Evolutionary conservation across 2,888 invertebrate species (phyloP).

Genomic region (Cheilosia impressa): DNA sequence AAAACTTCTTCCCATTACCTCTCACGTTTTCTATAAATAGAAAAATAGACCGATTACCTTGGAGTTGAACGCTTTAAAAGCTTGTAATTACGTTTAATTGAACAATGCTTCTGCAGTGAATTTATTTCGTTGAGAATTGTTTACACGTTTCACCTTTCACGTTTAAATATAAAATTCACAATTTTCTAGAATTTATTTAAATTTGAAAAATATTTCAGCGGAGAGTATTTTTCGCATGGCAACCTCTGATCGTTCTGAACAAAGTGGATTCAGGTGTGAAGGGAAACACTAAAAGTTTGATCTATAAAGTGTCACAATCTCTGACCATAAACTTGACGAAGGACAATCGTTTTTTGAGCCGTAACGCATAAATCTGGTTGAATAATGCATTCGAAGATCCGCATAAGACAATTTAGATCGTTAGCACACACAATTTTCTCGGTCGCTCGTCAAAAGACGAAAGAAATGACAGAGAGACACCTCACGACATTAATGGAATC

Average conservation of each 20-base stretch:
- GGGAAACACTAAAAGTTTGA: no score
- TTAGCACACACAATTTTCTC: neutral
- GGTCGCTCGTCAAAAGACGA: neutral
- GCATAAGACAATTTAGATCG: neutral
- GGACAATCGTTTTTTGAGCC: neutral
- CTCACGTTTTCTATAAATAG: no score
- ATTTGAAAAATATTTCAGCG: neutral
- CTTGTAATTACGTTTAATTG: neutral
- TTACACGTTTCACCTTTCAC: neutral
- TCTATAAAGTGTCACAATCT: neutral
- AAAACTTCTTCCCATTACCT: neutral
- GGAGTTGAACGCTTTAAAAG: neutral
- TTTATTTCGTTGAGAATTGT: neutral
- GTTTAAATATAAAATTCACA: neutral
- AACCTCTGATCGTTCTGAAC: neutral
- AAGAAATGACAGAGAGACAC: constrained; percentile 12
- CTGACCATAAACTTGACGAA: neutral
- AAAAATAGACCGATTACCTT: no score
- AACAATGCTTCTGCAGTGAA: neutral
- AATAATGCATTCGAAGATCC: neutral
- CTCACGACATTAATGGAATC: constrained; percentile 3
- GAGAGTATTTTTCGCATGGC: neutral
- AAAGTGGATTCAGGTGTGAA: neutral
- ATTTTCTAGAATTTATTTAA: neutral
- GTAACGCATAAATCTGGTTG: neutral